A percentile compares a stretch with the other conserved stretches of the same genome.
phyloP scores from a whole-genome alignment of 2,797 vertebrate genomes.

The Scleropages formosus region DNA sequence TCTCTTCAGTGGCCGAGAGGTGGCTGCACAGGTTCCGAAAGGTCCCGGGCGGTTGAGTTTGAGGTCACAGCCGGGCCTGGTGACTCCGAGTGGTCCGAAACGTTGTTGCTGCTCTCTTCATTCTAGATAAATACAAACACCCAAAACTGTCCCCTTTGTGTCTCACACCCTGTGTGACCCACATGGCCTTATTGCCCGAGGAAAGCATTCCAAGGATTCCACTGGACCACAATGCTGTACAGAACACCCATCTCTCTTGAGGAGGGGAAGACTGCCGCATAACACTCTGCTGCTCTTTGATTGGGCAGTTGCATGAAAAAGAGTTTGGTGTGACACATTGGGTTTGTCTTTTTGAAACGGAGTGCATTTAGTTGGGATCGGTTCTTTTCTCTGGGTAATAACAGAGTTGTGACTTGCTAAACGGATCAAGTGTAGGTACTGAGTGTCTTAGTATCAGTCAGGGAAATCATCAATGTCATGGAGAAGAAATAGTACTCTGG shows the following conservation, averaged over 20 bases:
- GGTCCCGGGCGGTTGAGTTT: not conserved
- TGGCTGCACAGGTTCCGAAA: not conserved
- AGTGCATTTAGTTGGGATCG: no score
- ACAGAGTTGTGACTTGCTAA: not conserved
- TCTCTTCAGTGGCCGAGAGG: not conserved
- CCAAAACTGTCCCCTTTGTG: not conserved
- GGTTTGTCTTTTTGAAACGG: no score
- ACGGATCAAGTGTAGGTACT: not conserved
- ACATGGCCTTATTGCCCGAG: slow-evolving; percentile 41
- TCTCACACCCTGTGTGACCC: not conserved
- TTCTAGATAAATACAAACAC: not conserved
- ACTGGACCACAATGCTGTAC: slow-evolving; percentile 54
- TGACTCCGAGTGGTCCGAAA: not conserved
- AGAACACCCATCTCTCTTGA: not conserved
- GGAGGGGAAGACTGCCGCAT: not conserved
- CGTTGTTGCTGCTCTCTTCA: not conserved
- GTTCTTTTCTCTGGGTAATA: not conserved
- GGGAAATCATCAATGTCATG: slow-evolving; percentile 8
- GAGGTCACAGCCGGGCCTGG: not conserved
- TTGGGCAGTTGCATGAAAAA: not conserved
- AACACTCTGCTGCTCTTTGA: slow-evolving; percentile 35
- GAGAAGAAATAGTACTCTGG: slow-evolving; percentile 5
- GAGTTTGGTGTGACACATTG: not conserved
- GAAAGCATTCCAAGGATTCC: slow-evolving; percentile 66
- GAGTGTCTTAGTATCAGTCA: slow-evolving; percentile 7